Base-by-base conservation (phyloP, 2,888 invertebrate species). In the Acanthosoma haemorrhoidale region DNA sequence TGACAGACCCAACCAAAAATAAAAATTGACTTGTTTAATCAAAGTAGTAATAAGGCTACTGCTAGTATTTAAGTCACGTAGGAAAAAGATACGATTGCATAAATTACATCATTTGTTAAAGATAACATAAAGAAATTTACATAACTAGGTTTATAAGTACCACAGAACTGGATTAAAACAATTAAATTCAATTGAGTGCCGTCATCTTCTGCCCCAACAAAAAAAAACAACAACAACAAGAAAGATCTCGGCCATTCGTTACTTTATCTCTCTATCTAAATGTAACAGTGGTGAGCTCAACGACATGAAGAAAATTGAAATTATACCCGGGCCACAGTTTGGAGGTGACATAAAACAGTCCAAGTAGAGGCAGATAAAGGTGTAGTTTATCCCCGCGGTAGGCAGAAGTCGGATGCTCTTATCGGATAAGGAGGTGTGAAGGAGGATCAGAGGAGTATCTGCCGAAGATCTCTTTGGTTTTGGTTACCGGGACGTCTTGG, bases 341-440 rank as follows among this genome's bases (percentile, higher is more conserved):
- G 51, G 51, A 51, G 51, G 51, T 51, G 51, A 4, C 29, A 51
- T 51, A 51, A 51, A 51, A 25, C 25, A 51, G 51, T 51, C 51
- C 21, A 51, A 25, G 29, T 51, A 51, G 29, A 25, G 51, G 51
- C 51, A 51, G 51, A 51, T 51, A 51, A 51, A 25, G 51, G 51
- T 25, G 1, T 51, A 25, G 51, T 51, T 51, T 51, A 51, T 51
- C 51, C n/a, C 25, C 51, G 25, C 51, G 25, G 25, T 18, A 9
- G 25, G n/a, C 51, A 25, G 51, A 25, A 51, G 51, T 51, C 51
- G 25, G 51, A 21, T 9, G n/a, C 18, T 51, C 18, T 51, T 51
- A 51, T 51, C 51, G 21, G 51, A 51, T 51, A 51, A 51, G 25
- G 51, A 51, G 51, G 51, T 51, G 51, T 51, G 51, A 51, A 51